Evolutionary conservation across 2,888 invertebrate species (phyloP).

Genomic region (Thecocarcelia acutangulata): DNA sequence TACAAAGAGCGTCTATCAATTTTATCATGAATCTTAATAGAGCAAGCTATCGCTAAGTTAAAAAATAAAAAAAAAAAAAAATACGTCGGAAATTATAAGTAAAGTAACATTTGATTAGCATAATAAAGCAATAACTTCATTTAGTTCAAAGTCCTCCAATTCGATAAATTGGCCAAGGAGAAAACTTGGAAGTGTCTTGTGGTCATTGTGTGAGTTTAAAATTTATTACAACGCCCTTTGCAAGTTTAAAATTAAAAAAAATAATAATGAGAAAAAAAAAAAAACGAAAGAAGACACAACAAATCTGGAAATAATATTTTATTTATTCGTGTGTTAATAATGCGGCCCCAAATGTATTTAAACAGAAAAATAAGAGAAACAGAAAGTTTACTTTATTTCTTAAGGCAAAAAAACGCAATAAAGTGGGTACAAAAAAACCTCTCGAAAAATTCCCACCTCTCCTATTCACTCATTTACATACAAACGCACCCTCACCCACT

Average conservation of each 20-base stretch:
- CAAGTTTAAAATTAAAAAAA: constrained; percentile 11
- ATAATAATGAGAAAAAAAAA: too few relatives aligned
- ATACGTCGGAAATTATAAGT: too few relatives aligned
- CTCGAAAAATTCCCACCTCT: constrained; percentile 8
- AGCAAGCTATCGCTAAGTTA: too few relatives aligned
- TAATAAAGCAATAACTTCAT: not conserved
- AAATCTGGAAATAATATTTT: constrained; percentile 71
- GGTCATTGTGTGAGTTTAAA: constrained; percentile 56
- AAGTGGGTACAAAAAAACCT: constrained; percentile 31
- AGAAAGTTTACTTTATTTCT: constrained; percentile 29
- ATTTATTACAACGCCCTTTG: constrained; percentile 54
- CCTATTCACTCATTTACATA: not conserved
- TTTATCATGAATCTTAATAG: too few relatives aligned
- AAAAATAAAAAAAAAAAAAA: too few relatives aligned
- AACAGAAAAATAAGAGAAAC: constrained; percentile 56
- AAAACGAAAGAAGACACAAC: constrained; percentile 50
- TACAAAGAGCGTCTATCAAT: too few relatives aligned
- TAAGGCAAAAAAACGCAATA: constrained; percentile 31
- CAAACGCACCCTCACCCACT: not conserved
- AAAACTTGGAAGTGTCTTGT: constrained; percentile 9
- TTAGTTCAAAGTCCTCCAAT: not conserved
- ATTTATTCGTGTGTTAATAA: constrained; percentile 82
- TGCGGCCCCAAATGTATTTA: constrained; percentile 76
- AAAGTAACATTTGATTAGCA: too few relatives aligned
- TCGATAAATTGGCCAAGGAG: not conserved